Base-by-base conservation (phyloP, 2,797 vertebrate genomes). In the Pagetopsis macropterus region DNA sequence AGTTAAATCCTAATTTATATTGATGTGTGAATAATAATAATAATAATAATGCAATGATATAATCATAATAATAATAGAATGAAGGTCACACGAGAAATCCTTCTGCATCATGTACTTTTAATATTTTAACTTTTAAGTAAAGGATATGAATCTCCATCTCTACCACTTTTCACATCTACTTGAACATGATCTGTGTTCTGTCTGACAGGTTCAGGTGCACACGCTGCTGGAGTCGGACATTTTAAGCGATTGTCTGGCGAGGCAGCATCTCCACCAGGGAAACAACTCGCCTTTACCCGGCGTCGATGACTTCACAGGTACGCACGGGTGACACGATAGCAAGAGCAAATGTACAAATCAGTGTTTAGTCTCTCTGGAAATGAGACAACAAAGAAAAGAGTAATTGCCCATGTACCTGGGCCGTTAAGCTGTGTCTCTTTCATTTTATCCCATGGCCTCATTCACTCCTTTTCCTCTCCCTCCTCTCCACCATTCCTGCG, bases 281-380 rank as follows among this genome's bases (percentile, higher is more conserved):
- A 81, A 48, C 78, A 58, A 77, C 57, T 84, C 91, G 9, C 85
- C 90, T 45, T 16, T 89, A 5, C 78, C 84, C 0, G 56, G 62
- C 61, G 49, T 90, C 11, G 84, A 91, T 0, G 80, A 92, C 75
- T 91, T 90, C 78, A 65, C 91, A 91, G 92, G 92, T 93, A 84
- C 1, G 72, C 33, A 17, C 59, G n/a, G 41, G 69, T 69, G 58
- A 76, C 80, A 86, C 69, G 2, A 81, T 73, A 81, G 82, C 76
- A 45, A 59, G 44, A 13, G 58, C 45, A 16, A 21, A 43, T 58
- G 63, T 49, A 66, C 51, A 66, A 56, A 15, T 58, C 44, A 69
- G 33, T 4, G n/a, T 70, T 84, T 60, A 57, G 19, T 40, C 66
- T 60, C 69, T 64, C 44, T 83, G 70, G 31, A 77, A 80, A 78